These are phyloP conservation scores for Onychomys arenicola DNA, from an alignment of 2,797 vertebrate species.

Conservation along the genomic window DNA sequence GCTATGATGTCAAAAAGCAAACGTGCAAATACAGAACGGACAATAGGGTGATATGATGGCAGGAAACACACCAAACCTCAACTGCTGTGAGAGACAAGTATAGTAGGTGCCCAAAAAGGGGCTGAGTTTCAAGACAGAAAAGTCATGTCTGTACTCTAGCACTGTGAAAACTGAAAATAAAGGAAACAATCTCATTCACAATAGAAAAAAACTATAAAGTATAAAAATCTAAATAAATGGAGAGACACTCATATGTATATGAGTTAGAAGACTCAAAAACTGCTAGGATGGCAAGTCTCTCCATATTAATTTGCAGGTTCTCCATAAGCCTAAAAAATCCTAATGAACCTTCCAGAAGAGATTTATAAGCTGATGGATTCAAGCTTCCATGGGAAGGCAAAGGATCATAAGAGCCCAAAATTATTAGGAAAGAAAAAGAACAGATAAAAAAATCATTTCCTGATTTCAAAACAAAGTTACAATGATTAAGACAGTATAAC, in stretches of 20 bases:
- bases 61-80: no score
- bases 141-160: neutral
- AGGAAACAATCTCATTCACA: neutral
- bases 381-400: neutral
- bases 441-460: neutral
- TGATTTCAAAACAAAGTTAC: slow-evolving; percentile 1
- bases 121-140: neutral
- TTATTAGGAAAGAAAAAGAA: neutral
- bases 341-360: neutral
- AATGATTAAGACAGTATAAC: neutral
- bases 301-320: neutral
- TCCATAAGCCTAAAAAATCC: neutral
- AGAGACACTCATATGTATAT: neutral
- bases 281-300: neutral
- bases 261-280: neutral
- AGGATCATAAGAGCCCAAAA: neutral
- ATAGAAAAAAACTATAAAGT: slow-evolving; percentile 1
- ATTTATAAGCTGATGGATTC: neutral
- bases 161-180: slow-evolving; percentile 39
- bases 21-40: neutral
- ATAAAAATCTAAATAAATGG: slow-evolving; percentile 22
- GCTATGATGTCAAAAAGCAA: neutral
- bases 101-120: neutral
- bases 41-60: neutral
- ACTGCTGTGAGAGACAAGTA: neutral